Evolutionary conservation across 2,113 vertebrate species (phyloP), one percentile per base, ranked within the genome.

Genomic region (Notarius lentiginosus): DNA sequence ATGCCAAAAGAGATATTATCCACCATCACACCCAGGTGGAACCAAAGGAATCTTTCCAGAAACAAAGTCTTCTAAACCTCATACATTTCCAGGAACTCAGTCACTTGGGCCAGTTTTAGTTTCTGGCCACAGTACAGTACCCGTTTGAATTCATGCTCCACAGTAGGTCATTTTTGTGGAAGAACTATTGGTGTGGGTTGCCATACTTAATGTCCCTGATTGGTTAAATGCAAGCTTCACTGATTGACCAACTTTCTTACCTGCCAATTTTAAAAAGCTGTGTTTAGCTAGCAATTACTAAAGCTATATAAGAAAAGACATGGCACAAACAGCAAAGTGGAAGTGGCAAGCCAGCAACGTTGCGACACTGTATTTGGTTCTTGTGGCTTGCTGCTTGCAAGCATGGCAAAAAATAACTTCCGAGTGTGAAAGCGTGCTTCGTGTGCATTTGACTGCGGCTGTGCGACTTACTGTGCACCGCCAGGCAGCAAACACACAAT

Each of bases 31-130:
- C 14, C 76, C 76, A 79, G 76, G 76, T 79, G 76, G 56, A 15
- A 30, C 56, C 75, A 56, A 79, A n/a, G 76, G 53, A 79, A 10
- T 30, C 17, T 79, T 79, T 56, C 34, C 12, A 56, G n/a, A 34
- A 56, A 79, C 6, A 18, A 79, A 79, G 76, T 4, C 49, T 76
- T n/a, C 49, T 77, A 55, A 77, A 77, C 15, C 53, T 79, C 76
- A 30, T 79, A 58, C 24, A 34, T 79, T 79, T 79, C 76, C 76
- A 56, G 76, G 27, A 79, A 79, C 76, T 58, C 76, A 1, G 53
- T 30, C n/a, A 77, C 55, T 15, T 27, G 51, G 47, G 75, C 49
- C 51, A 77, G 2, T 27, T 77, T 77, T n/a, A 55, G 47, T 14
- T 77, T 27, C 22, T 53, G 75, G 51, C 24, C 6, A 27, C 5